These are phyloP conservation scores for Ricordea florida DNA, from an alignment of 92 coral and sea anemone genomes.

Conservation along the genomic window DNA sequence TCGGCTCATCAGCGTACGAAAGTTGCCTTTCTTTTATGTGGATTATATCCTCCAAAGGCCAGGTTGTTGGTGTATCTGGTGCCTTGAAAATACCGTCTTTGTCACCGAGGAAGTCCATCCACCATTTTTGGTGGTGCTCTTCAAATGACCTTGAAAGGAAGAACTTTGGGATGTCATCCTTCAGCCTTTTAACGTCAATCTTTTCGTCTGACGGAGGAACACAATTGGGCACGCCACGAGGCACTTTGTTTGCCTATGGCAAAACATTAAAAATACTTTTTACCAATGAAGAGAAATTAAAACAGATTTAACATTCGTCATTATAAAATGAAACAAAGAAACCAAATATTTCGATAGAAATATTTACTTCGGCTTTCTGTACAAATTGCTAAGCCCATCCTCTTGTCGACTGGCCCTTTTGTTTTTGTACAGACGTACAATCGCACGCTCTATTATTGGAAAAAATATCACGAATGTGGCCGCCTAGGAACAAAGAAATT, in stretches of 20 bases:
- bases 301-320: too few relatives aligned
- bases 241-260: neutral
- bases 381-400: neutral
- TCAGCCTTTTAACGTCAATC: constrained; percentile 13
- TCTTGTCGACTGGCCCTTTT: too few relatives aligned
- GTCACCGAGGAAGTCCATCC: constrained; percentile 5
- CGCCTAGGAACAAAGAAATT: too few relatives aligned
- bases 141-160: neutral
- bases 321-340: too few relatives aligned
- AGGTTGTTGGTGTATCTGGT: constrained; percentile 1
- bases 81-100: neutral
- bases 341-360: neutral
- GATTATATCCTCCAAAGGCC: constrained; percentile 10
- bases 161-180: constrained; percentile 24
- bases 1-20: too few relatives aligned
- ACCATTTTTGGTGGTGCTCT: constrained; percentile 3
- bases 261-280: too few relatives aligned
- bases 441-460: too few relatives aligned
- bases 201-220: constrained; percentile 20
- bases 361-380: too few relatives aligned
- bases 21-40: neutral
- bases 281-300: too few relatives aligned
- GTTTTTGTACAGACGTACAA: too few relatives aligned
- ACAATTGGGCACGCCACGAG: neutral
- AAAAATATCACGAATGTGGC: too few relatives aligned